Conservation (phyloP, 2,797 vertebrate genomes). For the Sciaenops ocellatus region DNA sequence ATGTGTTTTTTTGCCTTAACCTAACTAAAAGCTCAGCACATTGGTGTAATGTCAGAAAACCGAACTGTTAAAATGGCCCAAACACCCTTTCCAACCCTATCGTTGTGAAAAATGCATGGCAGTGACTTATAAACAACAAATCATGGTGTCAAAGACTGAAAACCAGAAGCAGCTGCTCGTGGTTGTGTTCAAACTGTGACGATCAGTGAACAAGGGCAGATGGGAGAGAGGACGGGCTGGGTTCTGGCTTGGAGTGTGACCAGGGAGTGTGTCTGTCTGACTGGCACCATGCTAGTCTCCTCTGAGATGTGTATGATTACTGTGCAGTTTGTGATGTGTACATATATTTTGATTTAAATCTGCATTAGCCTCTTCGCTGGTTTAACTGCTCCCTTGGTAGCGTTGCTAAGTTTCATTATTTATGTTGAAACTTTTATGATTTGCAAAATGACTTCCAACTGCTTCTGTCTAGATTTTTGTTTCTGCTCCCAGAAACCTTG, state of each 20-base stretch:
- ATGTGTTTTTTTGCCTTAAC: neutral
- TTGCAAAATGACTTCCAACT: constrained; percentile 8
- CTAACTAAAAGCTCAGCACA: no score
- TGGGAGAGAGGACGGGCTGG: neutral
- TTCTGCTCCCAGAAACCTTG: neutral
- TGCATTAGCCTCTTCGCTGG: neutral
- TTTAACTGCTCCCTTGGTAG: neutral
- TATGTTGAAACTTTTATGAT: neutral
- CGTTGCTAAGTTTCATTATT: neutral
- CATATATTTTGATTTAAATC: constrained; percentile 18
- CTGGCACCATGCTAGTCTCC: neutral
- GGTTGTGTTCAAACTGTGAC: constrained; percentile 13
- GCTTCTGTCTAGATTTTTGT: neutral
- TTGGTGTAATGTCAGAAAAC: no score
- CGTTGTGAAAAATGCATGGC: neutral
- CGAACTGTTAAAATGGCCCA: no score
- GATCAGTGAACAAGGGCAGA: constrained; percentile 6
- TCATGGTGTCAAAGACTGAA: neutral
- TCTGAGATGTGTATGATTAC: constrained; percentile 21
- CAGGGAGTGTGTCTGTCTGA: constrained; percentile 11
- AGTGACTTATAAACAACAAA: neutral
- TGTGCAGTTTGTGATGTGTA: constrained; percentile 13
- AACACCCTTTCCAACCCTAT: no score
- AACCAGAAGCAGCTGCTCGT: constrained; percentile 29
- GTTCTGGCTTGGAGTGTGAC: neutral